Conservation (phyloP, 1,140 invertebrate species). For the Drosophila aff. region DNA sequence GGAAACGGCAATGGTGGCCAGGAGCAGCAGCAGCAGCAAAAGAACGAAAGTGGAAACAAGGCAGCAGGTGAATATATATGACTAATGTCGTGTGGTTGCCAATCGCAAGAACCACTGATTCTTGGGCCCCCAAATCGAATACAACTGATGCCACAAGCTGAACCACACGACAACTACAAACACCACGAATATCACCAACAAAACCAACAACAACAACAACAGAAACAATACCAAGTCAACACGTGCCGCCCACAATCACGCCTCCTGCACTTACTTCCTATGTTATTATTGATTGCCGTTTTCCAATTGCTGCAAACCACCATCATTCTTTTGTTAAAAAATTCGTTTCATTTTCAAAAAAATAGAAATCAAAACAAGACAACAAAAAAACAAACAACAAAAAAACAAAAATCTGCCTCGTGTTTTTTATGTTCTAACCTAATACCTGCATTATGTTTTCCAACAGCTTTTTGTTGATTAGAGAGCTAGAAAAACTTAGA, state of each 20-base stretch:
- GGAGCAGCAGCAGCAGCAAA: slow-evolving; percentile 38
- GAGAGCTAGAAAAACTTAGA: background rate
- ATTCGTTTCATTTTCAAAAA: slow-evolving; percentile 68
- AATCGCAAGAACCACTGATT: slow-evolving; percentile 51
- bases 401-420: slow-evolving; percentile 40
- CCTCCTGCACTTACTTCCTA: slow-evolving; percentile 46
- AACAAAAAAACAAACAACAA: slow-evolving; percentile 46
- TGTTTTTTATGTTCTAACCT: slow-evolving; percentile 52
- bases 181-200: slow-evolving; percentile 27
- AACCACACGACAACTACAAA: slow-evolving; percentile 34
- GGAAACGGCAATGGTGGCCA: slow-evolving; percentile 35
- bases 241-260: slow-evolving; percentile 34
- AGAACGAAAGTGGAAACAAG: slow-evolving; percentile 57
- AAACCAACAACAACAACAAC: slow-evolving; percentile 13
- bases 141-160: slow-evolving; percentile 33
- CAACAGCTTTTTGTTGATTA: slow-evolving; percentile 29
- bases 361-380: slow-evolving; percentile 48
- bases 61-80: slow-evolving; percentile 78
- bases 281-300: slow-evolving; percentile 51
- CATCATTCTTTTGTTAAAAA: slow-evolving; percentile 62
- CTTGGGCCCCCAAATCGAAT: slow-evolving; percentile 40
- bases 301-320: slow-evolving; percentile 56
- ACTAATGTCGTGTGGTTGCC: slow-evolving; percentile 70
- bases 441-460: slow-evolving; percentile 26
- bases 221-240: slow-evolving; percentile 27